These are phyloP conservation scores for Hydraecia micacea DNA, from an alignment of 2,888 invertebrate genomes.

Conservation along the genomic window DNA sequence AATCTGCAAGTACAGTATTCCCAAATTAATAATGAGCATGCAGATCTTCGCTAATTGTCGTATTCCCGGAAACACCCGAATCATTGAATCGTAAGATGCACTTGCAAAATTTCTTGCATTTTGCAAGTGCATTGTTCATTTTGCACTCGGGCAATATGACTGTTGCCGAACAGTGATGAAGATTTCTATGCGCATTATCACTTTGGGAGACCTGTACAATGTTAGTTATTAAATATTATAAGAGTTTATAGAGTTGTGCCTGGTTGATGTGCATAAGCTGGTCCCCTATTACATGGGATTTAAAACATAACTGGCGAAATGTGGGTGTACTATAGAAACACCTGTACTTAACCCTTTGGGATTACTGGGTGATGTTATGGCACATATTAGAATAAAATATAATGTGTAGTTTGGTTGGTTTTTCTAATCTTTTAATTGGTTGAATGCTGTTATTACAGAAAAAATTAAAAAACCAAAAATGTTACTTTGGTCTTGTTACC, in stretches of 20 bases:
- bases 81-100: too few species aligned
- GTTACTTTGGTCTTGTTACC: slow-evolving; percentile 70
- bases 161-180: too few species aligned
- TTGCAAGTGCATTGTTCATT: too few species aligned
- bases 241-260: not conserved
- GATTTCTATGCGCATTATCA: too few species aligned
- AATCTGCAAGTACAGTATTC: too few species aligned
- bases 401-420: not conserved
- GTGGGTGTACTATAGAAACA: not conserved
- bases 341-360: not conserved
- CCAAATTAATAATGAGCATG: too few species aligned
- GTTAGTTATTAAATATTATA: not conserved
- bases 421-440: not conserved
- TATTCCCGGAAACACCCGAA: too few species aligned
- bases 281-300: not conserved
- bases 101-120: too few species aligned
- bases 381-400: not conserved
- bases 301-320: not conserved
- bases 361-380: not conserved
- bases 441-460: not conserved
- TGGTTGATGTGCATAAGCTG: not conserved
- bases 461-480: not conserved
- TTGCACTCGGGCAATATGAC: too few species aligned
- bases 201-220: too few species aligned
- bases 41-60: too few species aligned